A percentile compares a stretch with the other conserved stretches of the same genome.
These are phyloP conservation scores for Caenorhabditis inopinata DNA, from an alignment of 1,140 invertebrate genomes.

Conservation along the genomic window DNA sequence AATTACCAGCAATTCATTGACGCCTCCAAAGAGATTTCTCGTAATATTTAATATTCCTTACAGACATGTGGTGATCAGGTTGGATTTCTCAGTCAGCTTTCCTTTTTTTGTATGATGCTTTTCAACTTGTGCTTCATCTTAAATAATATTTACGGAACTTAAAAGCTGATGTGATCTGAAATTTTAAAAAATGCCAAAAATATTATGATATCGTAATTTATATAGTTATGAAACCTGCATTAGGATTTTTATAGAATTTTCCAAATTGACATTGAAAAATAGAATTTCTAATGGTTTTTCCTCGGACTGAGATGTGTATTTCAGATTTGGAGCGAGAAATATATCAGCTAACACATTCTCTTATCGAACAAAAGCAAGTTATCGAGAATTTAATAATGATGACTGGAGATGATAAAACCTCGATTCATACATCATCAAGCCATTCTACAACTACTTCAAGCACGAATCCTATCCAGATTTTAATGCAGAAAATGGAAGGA, in stretches of 20 bases:
- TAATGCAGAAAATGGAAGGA: slow-evolving; percentile 69
- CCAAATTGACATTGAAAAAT: not conserved
- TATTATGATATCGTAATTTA: too few relatives aligned
- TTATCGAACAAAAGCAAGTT: slow-evolving; percentile 87
- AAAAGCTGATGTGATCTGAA: too few relatives aligned
- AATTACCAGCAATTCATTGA: slow-evolving; percentile 66
- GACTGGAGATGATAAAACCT: slow-evolving; percentile 72
- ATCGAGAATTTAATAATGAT: slow-evolving; percentile 78
- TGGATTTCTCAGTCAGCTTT: too few relatives aligned
- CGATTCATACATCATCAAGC: slow-evolving; percentile 67
- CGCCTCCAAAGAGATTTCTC: slow-evolving; percentile 62
- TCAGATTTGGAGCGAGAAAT: slow-evolving; percentile 93
- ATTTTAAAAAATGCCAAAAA: too few relatives aligned
- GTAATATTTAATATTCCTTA: too few relatives aligned
- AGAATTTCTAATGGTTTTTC: not conserved
- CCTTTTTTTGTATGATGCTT: too few relatives aligned
- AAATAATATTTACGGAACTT: too few relatives aligned
- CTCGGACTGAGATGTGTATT: too few relatives aligned
- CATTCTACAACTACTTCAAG: slow-evolving; percentile 56
- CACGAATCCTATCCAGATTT: slow-evolving; percentile 71
- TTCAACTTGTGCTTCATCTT: too few relatives aligned
- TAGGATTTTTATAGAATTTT: too few relatives aligned
- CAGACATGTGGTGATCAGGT: too few relatives aligned
- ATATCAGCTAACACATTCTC: slow-evolving; percentile 91
- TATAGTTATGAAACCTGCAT: too few relatives aligned